Evolutionary conservation across 2,113 vertebrate species (phyloP).

Genomic region (Paralichthys olivaceus): DNA sequence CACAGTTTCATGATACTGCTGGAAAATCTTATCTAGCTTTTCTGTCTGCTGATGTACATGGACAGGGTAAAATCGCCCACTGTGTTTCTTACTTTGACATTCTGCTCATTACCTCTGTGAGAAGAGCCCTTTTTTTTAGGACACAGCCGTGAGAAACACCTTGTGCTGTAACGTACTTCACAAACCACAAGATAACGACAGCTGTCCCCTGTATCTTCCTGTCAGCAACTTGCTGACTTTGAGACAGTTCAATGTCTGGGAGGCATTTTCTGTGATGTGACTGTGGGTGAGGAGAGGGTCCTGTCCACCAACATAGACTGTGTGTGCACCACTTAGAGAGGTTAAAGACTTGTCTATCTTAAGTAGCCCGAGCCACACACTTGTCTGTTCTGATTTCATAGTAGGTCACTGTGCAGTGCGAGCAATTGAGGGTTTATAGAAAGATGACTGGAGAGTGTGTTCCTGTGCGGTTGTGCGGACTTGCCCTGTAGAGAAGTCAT

Average conservation of each 20-base stretch:
- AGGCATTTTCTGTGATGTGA: slow-evolving; percentile 68
- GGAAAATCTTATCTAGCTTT: too few species aligned
- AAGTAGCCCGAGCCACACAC: slow-evolving; percentile 60
- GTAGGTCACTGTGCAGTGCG: slow-evolving; percentile 7
- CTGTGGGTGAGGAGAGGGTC: slow-evolving; percentile 52
- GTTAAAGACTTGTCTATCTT: slow-evolving; percentile 81
- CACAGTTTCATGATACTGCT: too few species aligned
- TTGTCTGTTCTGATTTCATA: slow-evolving; percentile 74
- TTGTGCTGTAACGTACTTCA: slow-evolving; percentile 46
- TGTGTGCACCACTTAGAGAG: slow-evolving; percentile 71
- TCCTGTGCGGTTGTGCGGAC: slow-evolving; percentile 12
- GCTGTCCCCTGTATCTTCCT: slow-evolving; percentile 64
- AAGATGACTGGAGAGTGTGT: slow-evolving; percentile 11
- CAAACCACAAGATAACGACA: slow-evolving; percentile 57
- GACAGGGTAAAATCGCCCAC: too few species aligned
- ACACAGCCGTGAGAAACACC: slow-evolving; percentile 56
- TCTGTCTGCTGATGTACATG: too few species aligned
- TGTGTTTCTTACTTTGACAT: slow-evolving; percentile 1
- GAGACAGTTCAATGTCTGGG: slow-evolving; percentile 64
- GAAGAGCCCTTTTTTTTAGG: slow-evolving; percentile 16
- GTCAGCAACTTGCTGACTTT: slow-evolving; percentile 58
- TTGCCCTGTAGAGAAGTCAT: slow-evolving; percentile 48
- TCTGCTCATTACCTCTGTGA: slow-evolving; percentile 24
- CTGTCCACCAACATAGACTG: slow-evolving; percentile 52
- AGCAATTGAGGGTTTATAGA: slow-evolving; percentile 24